A percentile compares a stretch with the other conserved stretches of the same genome.
Evolutionary conservation across 2,888 invertebrate genomes (phyloP).

Genomic region (Chrysolina americana): DNA sequence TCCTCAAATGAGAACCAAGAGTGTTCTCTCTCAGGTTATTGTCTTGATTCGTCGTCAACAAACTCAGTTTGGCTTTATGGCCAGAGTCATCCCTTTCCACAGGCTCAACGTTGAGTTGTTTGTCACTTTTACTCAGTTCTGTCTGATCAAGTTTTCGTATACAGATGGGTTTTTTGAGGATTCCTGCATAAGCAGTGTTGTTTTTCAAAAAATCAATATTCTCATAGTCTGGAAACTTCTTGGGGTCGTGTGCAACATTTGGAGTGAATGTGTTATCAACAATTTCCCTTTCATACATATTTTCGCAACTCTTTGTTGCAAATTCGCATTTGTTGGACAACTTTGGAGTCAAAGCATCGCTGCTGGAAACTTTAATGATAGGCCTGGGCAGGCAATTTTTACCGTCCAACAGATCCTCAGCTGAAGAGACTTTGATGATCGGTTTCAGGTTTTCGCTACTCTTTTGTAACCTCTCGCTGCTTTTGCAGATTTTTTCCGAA

Average conservation of each 20-base stretch:
- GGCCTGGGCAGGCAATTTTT: slow-evolving; percentile 52
- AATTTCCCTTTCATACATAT: slow-evolving; percentile 43
- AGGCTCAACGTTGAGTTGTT: not conserved
- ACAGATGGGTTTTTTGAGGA: slow-evolving; percentile 53
- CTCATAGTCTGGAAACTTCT: slow-evolving; percentile 62
- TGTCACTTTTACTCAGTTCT: slow-evolving; percentile 38
- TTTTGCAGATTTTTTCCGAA: slow-evolving; percentile 45
- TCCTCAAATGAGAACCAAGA: slow-evolving; percentile 60
- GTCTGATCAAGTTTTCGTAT: slow-evolving; percentile 53
- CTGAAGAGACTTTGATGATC: slow-evolving; percentile 59
- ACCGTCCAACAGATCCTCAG: slow-evolving; percentile 55
- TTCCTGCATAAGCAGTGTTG: slow-evolving; percentile 60
- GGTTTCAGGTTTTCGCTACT: slow-evolving; percentile 58
- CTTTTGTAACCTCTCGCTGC: slow-evolving; percentile 41
- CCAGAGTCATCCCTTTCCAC: not conserved
- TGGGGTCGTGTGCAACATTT: slow-evolving; percentile 18
- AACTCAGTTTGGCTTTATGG: slow-evolving; percentile 2
- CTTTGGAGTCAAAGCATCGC: slow-evolving; percentile 46
- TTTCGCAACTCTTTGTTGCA: slow-evolving; percentile 59
- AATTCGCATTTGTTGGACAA: slow-evolving; percentile 43
- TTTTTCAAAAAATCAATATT: slow-evolving; percentile 66
- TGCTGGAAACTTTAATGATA: slow-evolving; percentile 58
- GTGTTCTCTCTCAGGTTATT: slow-evolving; percentile 58
- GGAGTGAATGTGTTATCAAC: slow-evolving; percentile 13
- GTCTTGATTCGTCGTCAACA: slow-evolving; percentile 31